These are phyloP conservation scores for Aphelinus certus DNA, from an alignment of 1,140 invertebrate species.

Conservation along the genomic window DNA sequence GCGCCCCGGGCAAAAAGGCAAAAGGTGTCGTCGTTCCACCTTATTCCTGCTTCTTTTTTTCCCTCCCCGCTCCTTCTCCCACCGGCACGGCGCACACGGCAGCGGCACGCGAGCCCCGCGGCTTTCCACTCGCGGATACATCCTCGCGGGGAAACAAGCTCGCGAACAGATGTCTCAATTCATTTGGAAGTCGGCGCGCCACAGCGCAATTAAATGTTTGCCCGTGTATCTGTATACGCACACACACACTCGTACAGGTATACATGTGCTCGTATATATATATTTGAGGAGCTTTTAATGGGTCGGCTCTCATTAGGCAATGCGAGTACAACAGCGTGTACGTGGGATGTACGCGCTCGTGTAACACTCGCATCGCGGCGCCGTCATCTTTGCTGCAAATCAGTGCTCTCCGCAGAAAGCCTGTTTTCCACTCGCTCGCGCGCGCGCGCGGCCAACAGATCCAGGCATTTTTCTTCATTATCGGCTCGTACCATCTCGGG, in stretches of 20 bases:
- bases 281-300: background rate
- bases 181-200: background rate
- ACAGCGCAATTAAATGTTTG: constrained; percentile 1
- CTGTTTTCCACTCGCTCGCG: background rate
- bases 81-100: background rate
- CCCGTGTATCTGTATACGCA: too few species aligned
- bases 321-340: background rate
- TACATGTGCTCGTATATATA: background rate
- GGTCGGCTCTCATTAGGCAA: constrained; percentile 9
- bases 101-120: background rate
- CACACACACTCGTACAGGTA: too few species aligned
- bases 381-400: constrained; percentile 2
- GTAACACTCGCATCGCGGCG: background rate
- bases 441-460: too few species aligned
- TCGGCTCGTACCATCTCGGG: too few species aligned
- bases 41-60: background rate
- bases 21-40: background rate
- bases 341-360: background rate
- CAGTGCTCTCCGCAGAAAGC: background rate
- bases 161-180: constrained; percentile 29
- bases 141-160: background rate
- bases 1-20: constrained; percentile 5
- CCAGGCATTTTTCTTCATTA: too few species aligned
- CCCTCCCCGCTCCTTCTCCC: too few species aligned
- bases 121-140: background rate